These are phyloP conservation scores for Eupithecia inturbata DNA, from an alignment of 2,888 invertebrate genomes.

Conservation along the genomic window DNA sequence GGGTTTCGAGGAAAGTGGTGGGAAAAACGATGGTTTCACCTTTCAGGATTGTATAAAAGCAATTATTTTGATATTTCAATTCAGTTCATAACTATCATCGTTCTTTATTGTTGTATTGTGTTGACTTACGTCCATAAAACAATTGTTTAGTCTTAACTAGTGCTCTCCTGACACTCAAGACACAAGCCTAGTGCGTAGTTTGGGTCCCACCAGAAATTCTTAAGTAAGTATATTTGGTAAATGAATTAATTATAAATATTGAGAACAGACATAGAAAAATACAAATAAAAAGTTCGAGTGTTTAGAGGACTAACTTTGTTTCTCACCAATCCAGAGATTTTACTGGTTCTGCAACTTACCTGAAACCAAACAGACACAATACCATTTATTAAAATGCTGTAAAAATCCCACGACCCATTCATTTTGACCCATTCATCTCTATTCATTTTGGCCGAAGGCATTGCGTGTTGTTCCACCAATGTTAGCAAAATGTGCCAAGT, in stretches of 20 bases:
- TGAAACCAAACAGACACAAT: slow-evolving; percentile 5
- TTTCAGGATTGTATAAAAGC: slow-evolving; percentile 35
- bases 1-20: slow-evolving; percentile 1
- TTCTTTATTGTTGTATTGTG: slow-evolving; percentile 19
- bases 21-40: not conserved
- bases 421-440: too few species aligned
- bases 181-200: too few species aligned
- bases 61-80: slow-evolving; percentile 15
- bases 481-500: not conserved
- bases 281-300: not conserved
- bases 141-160: too few species aligned
- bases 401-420: not conserved
- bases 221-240: too few species aligned
- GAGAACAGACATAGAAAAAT: too few species aligned
- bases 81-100: slow-evolving; percentile 32
- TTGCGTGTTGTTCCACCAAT: not conserved
- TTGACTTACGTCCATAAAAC: too few species aligned
- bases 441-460: not conserved
- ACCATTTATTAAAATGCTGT: not conserved
- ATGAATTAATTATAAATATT: too few species aligned
- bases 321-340: slow-evolving; percentile 3
- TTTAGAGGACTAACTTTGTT: not conserved
- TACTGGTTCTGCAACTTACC: not conserved
- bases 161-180: too few species aligned
- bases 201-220: too few species aligned